These are phyloP conservation scores for Promerops cafer DNA, from an alignment of 2,113 vertebrate species.

Conservation along the genomic window DNA sequence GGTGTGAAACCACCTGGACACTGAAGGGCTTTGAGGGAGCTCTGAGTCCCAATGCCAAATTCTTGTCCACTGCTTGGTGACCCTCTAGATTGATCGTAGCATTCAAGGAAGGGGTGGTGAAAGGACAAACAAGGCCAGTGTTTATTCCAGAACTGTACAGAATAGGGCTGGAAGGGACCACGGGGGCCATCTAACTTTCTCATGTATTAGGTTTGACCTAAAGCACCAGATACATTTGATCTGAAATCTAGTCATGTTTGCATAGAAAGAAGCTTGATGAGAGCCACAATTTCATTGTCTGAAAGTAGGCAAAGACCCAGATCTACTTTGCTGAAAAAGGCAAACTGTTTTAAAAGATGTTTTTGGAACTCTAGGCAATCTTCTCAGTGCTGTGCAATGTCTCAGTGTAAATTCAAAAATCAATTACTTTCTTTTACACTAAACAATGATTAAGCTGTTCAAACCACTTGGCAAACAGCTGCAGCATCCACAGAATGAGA, in stretches of 20 bases:
- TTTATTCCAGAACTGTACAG: neutral
- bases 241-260: neutral
- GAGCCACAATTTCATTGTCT: neutral
- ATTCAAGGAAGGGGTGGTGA: neutral
- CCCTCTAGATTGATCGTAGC: neutral
- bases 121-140: neutral
- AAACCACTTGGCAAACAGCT: constrained; percentile 19
- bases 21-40: neutral
- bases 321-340: neutral
- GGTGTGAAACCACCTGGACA: neutral
- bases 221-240: neutral
- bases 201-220: neutral
- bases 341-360: neutral
- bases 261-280: neutral
- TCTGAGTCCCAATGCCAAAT: neutral
- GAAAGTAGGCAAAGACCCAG: neutral
- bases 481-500: neutral
- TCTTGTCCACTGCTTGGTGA: neutral
- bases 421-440: constrained; percentile 32
- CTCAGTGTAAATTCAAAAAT: constrained; percentile 23
- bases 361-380: neutral
- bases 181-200: neutral
- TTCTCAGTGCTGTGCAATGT: neutral
- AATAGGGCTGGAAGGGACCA: neutral
- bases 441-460: constrained; percentile 40